Base-by-base conservation (phyloP, 2,797 vertebrate species). In the Rhinella marina region DNA sequence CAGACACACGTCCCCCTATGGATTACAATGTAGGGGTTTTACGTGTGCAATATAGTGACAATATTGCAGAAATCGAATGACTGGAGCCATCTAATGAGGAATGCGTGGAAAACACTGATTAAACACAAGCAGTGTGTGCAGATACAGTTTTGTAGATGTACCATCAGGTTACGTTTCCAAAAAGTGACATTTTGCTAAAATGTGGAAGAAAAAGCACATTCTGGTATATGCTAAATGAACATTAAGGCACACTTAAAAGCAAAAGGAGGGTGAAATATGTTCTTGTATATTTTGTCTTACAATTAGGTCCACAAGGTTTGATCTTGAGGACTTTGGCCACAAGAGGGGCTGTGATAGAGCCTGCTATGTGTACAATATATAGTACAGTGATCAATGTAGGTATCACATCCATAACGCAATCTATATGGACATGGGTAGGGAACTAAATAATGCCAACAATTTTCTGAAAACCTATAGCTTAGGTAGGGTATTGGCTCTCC, bases 11-110 rank as follows among this genome's bases (percentile, higher is more conserved):
- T 7, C 76, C 81, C 59, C 8, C 62, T 70, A 21, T 77, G 57
- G 21, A 21, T 64, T 64, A 41, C n/a, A 77, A 68, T 59, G 64
- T 75, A 25, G 50, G 54, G 48, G 5, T n/a, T 76, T 81, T 27
- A 64, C 82, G 41, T 57, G 11, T n/a, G 14, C 85, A 82, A 78
- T 86, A 73, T 48, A 72, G 68, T 62, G 80, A 81, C 77, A 68
- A 62, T 68, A 73, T 61, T 62, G 32, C 50, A 82, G 17, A 68
- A 50, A 29, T 68, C 12, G 52, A 57, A 77, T 59, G 75, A 25
- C 23, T 52, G 48, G 72, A 84, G 64, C 75, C 81, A 86, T 68
- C 72, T 80, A 84, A 84, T 50, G 80, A 86, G 81, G 84, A 82
- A 86, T 89, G 56, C 57, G 78, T 75, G 54, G 82, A 48, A 27